Evolutionary conservation across 2,888 invertebrate genomes (phyloP).

Genomic region (Nymphalis polychloros): DNA sequence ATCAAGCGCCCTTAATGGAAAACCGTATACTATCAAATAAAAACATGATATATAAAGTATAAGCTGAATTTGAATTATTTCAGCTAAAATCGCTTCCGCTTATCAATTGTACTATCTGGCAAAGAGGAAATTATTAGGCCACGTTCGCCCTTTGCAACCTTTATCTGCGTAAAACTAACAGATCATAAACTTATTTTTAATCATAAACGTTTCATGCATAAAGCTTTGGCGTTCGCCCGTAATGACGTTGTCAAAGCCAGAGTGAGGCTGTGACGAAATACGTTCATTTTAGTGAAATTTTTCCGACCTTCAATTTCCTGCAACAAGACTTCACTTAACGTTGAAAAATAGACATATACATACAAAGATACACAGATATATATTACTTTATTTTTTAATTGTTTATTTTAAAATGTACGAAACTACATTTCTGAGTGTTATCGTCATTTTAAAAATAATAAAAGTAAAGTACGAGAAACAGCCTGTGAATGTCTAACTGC

Average conservation of each 20-base stretch:
- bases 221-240: constrained; percentile 47
- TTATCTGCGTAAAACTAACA: constrained; percentile 56
- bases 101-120: constrained; percentile 41
- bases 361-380: no score
- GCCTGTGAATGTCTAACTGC: no score
- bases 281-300: constrained; percentile 17
- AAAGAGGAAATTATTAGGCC: constrained; percentile 72
- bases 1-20: no score
- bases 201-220: constrained; percentile 66
- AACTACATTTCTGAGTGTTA: no score
- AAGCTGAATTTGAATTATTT: no score
- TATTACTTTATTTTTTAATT: no score
- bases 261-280: constrained; percentile 5
- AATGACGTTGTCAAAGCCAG: constrained; percentile 56
- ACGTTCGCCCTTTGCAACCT: constrained; percentile 62
- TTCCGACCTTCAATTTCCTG: constrained; percentile 11
- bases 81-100: constrained; percentile 17
- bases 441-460: no score
- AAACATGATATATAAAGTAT: no score
- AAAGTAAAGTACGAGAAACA: no score
- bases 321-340: neutral
- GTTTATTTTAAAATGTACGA: no score
- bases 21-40: no score
- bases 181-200: constrained; percentile 67
- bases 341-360: neutral